These are phyloP conservation scores for Hirtodrosophila confusa DNA, from an alignment of 2,888 invertebrate genomes.

Conservation along the genomic window DNA sequence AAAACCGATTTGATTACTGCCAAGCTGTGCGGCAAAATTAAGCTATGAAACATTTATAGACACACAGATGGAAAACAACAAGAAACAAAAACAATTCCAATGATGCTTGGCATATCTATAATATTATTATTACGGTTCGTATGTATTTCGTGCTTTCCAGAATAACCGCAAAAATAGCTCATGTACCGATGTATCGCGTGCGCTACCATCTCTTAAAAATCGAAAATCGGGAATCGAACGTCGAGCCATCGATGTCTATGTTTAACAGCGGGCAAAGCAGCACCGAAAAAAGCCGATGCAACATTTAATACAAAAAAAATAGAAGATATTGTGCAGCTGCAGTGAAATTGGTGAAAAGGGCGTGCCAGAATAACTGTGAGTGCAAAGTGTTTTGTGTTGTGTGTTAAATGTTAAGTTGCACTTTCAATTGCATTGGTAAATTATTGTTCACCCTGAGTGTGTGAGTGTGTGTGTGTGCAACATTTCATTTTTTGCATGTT, in stretches of 20 bases:
- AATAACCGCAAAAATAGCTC: neutral
- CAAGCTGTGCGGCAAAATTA: no score
- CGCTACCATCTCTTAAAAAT: conserved; percentile 9
- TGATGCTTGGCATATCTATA: no score
- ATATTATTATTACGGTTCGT: no score
- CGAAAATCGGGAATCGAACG: conserved; percentile 30
- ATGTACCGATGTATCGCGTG: conserved; percentile 14
- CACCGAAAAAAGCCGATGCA: conserved; percentile 65
- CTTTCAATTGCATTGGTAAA: conserved; percentile 33
- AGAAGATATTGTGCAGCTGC: conserved; percentile 52
- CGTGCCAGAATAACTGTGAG: conserved; percentile 46
- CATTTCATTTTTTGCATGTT: conserved; percentile 53
- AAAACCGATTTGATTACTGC: no score
- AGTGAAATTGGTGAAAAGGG: conserved; percentile 44
- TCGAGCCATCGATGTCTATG: conserved; percentile 54
- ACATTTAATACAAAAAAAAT: conserved; percentile 44
- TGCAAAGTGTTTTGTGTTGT: conserved; percentile 28
- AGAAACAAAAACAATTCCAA: no score
- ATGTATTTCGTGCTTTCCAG: neutral
- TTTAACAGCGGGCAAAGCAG: conserved; percentile 56
- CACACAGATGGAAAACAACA: no score
- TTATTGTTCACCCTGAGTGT: conserved; percentile 41
- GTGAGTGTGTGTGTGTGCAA: conserved; percentile 33
- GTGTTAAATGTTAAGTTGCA: conserved; percentile 15
- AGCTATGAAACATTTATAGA: no score